These are phyloP conservation scores for Drosophila longiperda DNA, from an alignment of 2,888 invertebrate genomes.

Conservation along the genomic window DNA sequence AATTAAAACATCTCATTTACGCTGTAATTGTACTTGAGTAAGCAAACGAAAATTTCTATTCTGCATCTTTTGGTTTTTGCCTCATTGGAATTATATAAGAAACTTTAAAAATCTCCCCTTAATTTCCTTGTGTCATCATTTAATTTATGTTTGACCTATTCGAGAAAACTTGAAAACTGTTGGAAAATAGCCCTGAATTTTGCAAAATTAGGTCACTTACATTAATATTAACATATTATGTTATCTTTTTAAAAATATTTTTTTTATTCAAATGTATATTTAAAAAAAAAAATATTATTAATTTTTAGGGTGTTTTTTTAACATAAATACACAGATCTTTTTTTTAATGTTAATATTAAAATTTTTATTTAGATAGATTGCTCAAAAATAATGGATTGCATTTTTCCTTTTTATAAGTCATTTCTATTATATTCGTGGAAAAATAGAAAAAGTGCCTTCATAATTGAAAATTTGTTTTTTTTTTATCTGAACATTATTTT, in stretches of 20 bases:
- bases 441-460: not conserved
- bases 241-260: not conserved
- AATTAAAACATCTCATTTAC: not conserved
- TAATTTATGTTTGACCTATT: not conserved
- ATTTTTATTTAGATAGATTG: accelerated
- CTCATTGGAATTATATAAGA: too few species aligned
- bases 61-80: not conserved
- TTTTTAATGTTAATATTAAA: not conserved
- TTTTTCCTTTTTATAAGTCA: not conserved
- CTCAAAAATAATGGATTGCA: not conserved
- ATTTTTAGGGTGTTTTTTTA: not conserved
- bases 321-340: not conserved
- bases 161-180: not conserved
- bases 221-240: not conserved
- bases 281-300: not conserved
- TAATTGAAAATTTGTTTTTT: not conserved
- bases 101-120: not conserved
- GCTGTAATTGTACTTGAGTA: not conserved
- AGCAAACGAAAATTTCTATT: not conserved
- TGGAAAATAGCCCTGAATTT: not conserved
- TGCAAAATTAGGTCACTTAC: accelerated
- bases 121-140: not conserved
- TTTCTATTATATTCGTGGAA: not conserved
- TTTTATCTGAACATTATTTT: not conserved
- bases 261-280: not conserved